These are phyloP conservation scores for Lasaia peninsularis DNA, from an alignment of 1,140 invertebrate genomes.

Conservation along the genomic window DNA sequence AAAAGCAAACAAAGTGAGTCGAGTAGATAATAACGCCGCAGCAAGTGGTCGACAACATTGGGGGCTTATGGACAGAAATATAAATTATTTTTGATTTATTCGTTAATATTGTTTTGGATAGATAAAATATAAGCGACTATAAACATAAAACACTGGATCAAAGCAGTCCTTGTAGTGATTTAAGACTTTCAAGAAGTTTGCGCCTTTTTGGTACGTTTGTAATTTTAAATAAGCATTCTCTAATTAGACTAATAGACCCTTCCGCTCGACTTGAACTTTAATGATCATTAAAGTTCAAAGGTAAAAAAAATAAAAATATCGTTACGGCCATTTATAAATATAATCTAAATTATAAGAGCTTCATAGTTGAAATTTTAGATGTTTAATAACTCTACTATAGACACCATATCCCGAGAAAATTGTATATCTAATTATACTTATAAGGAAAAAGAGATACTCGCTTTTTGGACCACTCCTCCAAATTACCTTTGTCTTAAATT, in stretches of 20 bases:
- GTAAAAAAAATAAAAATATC: no score
- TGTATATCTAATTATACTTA: no score
- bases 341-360: no score
- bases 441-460: no score
- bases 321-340: no score
- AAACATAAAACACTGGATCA: slow-evolving; percentile 4
- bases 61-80: slow-evolving; percentile 42
- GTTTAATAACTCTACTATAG: no score
- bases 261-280: no score
- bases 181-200: neutral
- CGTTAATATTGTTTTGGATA: slow-evolving; percentile 13
- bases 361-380: no score
- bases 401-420: no score
- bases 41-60: slow-evolving; percentile 45
- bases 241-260: neutral
- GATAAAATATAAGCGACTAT: slow-evolving; percentile 6
- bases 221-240: neutral
- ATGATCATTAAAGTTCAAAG: no score
- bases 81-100: slow-evolving; percentile 41
- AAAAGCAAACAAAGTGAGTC: slow-evolving; percentile 25
- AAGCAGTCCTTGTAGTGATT: slow-evolving; percentile 5
- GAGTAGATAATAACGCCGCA: slow-evolving; percentile 37
- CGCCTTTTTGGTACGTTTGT: neutral
- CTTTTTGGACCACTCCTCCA: no score
- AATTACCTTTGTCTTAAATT: no score